A percentile compares a stretch with the other conserved stretches of the same genome.
phyloP scores from a whole-genome alignment of 2,797 vertebrate genomes.

The Enteromius fasciolatus region DNA sequence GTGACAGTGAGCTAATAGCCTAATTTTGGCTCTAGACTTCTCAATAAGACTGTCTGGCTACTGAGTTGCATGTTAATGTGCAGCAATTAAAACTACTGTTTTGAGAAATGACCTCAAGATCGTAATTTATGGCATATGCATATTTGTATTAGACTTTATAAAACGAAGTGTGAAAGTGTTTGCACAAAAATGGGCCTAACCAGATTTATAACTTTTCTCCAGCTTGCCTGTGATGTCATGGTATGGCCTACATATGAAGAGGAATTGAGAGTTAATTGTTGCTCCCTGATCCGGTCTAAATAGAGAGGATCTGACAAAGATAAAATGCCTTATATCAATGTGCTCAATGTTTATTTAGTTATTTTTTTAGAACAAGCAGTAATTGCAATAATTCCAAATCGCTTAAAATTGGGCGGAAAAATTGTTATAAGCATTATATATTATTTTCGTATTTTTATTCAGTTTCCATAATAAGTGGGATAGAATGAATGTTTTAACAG shows the following conservation, averaged over 20 bases:
- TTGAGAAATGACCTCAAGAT: not conserved
- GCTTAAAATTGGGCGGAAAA: not conserved
- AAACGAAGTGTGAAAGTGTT: not conserved
- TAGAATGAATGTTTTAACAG: no score
- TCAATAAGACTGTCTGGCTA: not conserved
- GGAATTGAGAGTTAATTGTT: not conserved
- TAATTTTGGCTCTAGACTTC: not conserved
- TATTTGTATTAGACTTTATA: not conserved
- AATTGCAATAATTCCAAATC: not conserved
- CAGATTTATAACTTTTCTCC: not conserved
- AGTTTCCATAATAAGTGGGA: not conserved
- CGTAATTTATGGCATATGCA: not conserved
- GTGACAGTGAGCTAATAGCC: not conserved
- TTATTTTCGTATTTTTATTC: not conserved
- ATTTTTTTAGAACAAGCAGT: not conserved
- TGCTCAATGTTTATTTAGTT: not conserved
- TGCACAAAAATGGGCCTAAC: not conserved
- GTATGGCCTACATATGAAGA: not conserved
- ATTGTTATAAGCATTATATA: not conserved
- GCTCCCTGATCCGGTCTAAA: not conserved
- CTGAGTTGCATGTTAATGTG: no score
- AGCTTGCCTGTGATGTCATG: not conserved
- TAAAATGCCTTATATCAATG: not conserved
- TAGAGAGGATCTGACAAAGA: not conserved
- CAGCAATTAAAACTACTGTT: not conserved